Evolutionary conservation across 2,888 invertebrate genomes (phyloP), one percentile per base, ranked within the genome.

Genomic region (Eupithecia centaureata): DNA sequence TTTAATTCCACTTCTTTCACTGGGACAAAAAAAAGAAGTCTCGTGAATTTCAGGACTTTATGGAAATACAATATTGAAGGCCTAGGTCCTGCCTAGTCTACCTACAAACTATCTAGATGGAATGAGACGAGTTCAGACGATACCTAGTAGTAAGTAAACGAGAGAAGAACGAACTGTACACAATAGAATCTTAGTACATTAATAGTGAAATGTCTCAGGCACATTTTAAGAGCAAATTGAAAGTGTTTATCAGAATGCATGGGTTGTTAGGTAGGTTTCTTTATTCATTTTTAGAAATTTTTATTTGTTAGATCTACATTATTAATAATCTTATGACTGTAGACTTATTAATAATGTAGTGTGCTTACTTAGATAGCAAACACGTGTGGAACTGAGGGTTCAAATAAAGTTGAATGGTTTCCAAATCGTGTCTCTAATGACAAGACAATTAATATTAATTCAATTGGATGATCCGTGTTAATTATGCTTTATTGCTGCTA

Each of bases 181-280:
- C 56, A 65, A 42, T 52, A 63, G 42, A 65, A 61, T 61, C 42
- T 68, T 64, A 64, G 61, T 64, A 27, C 61, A 56, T 61, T 56
- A 61, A 35, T 30, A 65, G 54, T 62, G 61, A 61, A 69, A 47
- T 57, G 27, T 67, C 61, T 67, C 71, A 73, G 71, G 73, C 69
- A 74, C 74, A 66, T 66, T 63, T 65, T 71, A 65, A 58, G 67
- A 63, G 61, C 47, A 65, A 47, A 59, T 61, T 68, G 66, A 63
- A 58, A 63, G 68, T 63, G 67, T 65, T 51, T 61, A 54, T 66
- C 68, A 65, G 54, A 60, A 22, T 57, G 54, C 10, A 47, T 10
- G 3, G 10, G 10, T 1, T 47, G 18, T 47, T 47, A 42, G 7
- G 18, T 42, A n/a, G 35, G n/a, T n/a, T n/a, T n/a, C n/a, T n/a